These are phyloP conservation scores for Theonella swinhoei DNA, from an alignment of 37 sponge, comb jelly and placozoan species.

Conservation along the genomic window DNA sequence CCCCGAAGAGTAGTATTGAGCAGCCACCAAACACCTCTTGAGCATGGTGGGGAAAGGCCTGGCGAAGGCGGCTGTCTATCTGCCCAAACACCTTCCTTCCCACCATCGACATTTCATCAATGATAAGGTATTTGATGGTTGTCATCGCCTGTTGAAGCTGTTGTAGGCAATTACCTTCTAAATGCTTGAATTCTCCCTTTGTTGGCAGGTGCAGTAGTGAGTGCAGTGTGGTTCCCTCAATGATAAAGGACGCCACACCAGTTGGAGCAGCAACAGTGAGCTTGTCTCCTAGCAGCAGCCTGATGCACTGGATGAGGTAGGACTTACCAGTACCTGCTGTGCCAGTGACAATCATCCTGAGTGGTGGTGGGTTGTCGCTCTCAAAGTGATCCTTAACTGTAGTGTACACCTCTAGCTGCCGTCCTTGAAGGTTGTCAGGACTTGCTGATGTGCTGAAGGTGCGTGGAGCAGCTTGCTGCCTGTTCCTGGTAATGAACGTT, in stretches of 20 bases:
- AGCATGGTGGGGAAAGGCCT: slow-evolving; percentile 8
- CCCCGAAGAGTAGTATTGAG: slow-evolving; percentile 10
- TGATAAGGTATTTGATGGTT: slow-evolving; percentile 36
- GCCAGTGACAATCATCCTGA: neutral
- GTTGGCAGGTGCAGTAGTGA: slow-evolving; percentile 23
- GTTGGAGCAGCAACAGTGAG: too few species aligned
- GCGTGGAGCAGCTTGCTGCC: slow-evolving; percentile 19
- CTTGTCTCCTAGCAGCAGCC: slow-evolving; percentile 14
- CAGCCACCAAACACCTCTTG: slow-evolving; percentile 2
- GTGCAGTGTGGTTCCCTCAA: slow-evolving; percentile 1
- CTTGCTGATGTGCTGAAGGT: slow-evolving; percentile 16
- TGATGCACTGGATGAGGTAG: slow-evolving; percentile 12
- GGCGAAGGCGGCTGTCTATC: slow-evolving; percentile 15
- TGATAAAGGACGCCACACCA: neutral
- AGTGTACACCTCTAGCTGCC: slow-evolving; percentile 17
- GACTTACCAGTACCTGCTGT: too few species aligned
- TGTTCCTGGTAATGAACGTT: slow-evolving; percentile 1
- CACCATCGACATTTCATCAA: slow-evolving; percentile 62
- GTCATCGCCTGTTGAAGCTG: neutral
- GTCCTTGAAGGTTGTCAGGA: slow-evolving; percentile 21
- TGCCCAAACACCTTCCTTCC: slow-evolving; percentile 44
- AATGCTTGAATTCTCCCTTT: too few species aligned
- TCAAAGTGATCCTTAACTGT: slow-evolving; percentile 5
- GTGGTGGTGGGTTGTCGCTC: neutral
- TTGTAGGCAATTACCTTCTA: slow-evolving; percentile 11